Evolutionary conservation across 1,140 invertebrate species (phyloP), one percentile per base, ranked within the genome.

Genomic region (Agrypnia vestita): DNA sequence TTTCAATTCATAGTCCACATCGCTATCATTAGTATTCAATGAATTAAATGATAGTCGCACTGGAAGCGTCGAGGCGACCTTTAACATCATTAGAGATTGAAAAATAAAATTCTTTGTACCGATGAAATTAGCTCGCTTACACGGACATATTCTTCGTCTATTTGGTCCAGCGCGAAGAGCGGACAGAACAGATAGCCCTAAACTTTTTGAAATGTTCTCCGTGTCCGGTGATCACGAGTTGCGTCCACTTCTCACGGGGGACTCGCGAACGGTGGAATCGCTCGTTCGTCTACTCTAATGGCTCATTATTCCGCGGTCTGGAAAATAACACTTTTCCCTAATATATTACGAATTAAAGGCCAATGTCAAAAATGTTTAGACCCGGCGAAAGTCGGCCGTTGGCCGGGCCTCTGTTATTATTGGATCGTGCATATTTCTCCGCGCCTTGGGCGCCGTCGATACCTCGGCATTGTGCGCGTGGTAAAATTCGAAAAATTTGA

Each of bases 341-440:
- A 67, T 67, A 44, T 67, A 67, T 67, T 67, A 46, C 21, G 62
- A 67, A 67, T 43, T 67, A 67, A 67, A 43, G n/a, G 62, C n/a
- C 35, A 35, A 35, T 13, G 25, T 64, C 61, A 43, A 17, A 35
- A 67, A 43, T 44, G 62, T 67, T 67, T 44, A 67, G 35, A 9
- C 44, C 44, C 43, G 17, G 62, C 62, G 62, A 67, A 67, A 67
- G 62, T 67, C 62, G 44, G n/a, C 15, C n/a, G n/a, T 56, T 15
- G 62, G 4, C 62, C 43, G 35, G 12, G 44, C 44, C 21, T 67
- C 62, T 43, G 44, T 67, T 67, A 67, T 67, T 64, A 67, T 67
- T 67, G 35, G 62, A 44, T 15, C 35, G 61, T 43, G 19, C 13
- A 19, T 62, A 62, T 67, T 67, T 67, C 44, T 46, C 11, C n/a